phyloP scores from a whole-genome alignment of 1,140 invertebrate species.

The Brachionus rubens region DNA sequence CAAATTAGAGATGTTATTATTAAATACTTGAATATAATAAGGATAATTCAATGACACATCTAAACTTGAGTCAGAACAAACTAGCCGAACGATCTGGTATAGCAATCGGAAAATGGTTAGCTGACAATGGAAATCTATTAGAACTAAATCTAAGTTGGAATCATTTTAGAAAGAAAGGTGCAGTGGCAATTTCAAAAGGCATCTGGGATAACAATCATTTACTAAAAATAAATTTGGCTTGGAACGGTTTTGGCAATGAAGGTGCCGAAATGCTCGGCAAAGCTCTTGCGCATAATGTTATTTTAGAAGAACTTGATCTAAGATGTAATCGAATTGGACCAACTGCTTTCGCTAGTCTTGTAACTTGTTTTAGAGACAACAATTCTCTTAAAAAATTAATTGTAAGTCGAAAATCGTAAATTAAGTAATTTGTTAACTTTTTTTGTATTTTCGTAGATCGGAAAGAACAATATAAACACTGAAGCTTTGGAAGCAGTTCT shows the following conservation, averaged over 20 bases:
- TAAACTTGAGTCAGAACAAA: conserved; percentile 48
- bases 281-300: conserved; percentile 50
- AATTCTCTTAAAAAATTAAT: conserved; percentile 47
- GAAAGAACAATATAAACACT: conserved; percentile 25
- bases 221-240: conserved; percentile 45
- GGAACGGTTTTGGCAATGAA: conserved; percentile 52
- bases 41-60: conserved; percentile 46
- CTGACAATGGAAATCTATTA: conserved; percentile 56
- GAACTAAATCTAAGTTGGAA: conserved; percentile 60
- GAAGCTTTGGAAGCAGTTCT: conserved; percentile 37
- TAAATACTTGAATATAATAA: not conserved
- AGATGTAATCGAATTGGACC: conserved; percentile 51
- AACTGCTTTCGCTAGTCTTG: conserved; percentile 42
- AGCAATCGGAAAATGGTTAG: conserved; percentile 46
- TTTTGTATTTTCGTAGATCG: not conserved
- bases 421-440: not conserved
- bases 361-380: conserved; percentile 40
- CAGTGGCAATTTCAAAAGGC: conserved; percentile 55
- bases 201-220: conserved; percentile 49
- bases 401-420: not conserved
- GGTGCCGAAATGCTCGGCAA: conserved; percentile 48
- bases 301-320: conserved; percentile 51
- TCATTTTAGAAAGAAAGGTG: conserved; percentile 54
- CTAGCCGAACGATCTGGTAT: conserved; percentile 37
- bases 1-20: not conserved